These are phyloP conservation scores for Sinocyclocheilus anshuiensis DNA, from an alignment of 2,113 vertebrate genomes.

Conservation along the genomic window DNA sequence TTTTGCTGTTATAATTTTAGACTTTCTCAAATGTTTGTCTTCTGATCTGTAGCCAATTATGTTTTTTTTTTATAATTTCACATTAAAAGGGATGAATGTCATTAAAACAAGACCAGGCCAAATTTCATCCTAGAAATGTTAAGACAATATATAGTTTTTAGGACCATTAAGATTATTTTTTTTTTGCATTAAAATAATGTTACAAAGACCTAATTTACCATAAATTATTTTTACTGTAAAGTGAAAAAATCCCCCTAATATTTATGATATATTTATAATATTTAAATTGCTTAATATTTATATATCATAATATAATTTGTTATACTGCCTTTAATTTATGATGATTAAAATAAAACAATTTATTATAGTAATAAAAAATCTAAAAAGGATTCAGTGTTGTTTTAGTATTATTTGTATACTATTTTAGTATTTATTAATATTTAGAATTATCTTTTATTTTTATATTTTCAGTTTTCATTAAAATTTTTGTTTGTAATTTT, in stretches of 20 bases:
- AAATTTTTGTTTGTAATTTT: too few species aligned
- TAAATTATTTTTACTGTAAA: too few species aligned
- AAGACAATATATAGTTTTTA: background rate
- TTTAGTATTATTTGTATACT: too few species aligned
- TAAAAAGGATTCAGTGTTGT: too few species aligned
- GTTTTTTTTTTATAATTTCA: background rate
- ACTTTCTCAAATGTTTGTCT: background rate
- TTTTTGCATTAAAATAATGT: background rate
- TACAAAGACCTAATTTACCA: too few species aligned
- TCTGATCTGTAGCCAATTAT: too few species aligned
- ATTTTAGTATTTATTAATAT: too few species aligned
- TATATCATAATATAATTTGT: background rate
- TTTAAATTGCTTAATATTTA: background rate
- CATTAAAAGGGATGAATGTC: background rate
- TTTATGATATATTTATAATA: too few species aligned
- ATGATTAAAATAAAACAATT: background rate
- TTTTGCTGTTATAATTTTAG: background rate
- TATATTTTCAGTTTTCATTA: too few species aligned
- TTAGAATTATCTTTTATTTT: too few species aligned
- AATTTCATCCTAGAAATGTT: background rate
- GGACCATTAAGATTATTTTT: too few species aligned
- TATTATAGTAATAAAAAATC: background rate
- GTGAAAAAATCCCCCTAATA: accelerated
- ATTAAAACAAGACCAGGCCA: background rate
- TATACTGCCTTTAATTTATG: background rate